Evolutionary conservation across 2,797 vertebrate genomes (phyloP).

Genomic region (Sandelia bainsii): DNA sequence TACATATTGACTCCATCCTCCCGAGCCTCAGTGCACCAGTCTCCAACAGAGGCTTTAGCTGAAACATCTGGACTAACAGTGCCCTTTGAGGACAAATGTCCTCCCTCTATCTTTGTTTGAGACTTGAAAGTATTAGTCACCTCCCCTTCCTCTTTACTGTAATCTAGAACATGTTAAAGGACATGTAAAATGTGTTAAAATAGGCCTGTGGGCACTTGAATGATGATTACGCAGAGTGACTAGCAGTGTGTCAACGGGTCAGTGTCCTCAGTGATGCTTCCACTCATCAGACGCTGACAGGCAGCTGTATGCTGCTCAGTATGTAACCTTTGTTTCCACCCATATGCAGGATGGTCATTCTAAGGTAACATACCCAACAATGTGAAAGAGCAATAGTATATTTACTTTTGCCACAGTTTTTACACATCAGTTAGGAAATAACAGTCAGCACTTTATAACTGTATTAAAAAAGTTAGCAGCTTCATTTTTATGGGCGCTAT

Average conservation of each 20-base stretch:
- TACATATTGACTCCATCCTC: not conserved
- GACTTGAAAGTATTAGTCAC: slow-evolving; percentile 4
- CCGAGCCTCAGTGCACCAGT: slow-evolving; percentile 8
- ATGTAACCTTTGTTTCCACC: slow-evolving; percentile 21
- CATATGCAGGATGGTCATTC: slow-evolving; percentile 3
- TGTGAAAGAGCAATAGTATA: not conserved
- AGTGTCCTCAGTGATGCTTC: slow-evolving; percentile 15
- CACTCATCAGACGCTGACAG: slow-evolving; percentile 5
- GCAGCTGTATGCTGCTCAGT: slow-evolving; percentile 7
- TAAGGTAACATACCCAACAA: not conserved
- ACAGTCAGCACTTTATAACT: not conserved
- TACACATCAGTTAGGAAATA: not conserved
- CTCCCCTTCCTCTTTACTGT: not conserved
- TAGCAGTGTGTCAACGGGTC: slow-evolving; percentile 21
- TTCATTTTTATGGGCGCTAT: slow-evolving; percentile 9
- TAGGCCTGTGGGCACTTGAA: slow-evolving; percentile 1
- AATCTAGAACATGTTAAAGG: not conserved
- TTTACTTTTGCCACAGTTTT: not conserved
- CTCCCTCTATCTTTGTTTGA: not conserved
- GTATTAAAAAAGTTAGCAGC: not conserved
- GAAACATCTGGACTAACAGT: slow-evolving; percentile 26
- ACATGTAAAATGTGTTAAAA: not conserved
- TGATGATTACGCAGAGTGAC: slow-evolving; percentile 19
- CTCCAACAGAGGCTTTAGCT: not conserved
- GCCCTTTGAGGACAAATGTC: not conserved